Base-by-base conservation (phyloP, 2,797 vertebrate species). In the Liparis tanakae region DNA sequence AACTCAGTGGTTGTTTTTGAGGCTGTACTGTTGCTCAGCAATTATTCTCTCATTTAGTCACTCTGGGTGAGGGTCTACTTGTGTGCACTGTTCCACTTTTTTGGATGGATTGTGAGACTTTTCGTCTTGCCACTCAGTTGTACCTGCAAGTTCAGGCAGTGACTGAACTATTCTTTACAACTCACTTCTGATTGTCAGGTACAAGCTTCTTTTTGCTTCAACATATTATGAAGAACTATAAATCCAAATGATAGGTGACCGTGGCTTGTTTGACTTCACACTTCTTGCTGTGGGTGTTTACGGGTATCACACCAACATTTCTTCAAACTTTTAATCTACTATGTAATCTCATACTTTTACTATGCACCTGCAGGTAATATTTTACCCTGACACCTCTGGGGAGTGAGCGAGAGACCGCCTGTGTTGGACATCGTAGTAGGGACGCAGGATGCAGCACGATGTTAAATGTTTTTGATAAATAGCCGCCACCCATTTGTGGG, bases 251-350 rank as follows among this genome's bases (percentile, higher is more conserved):
- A 57, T 74, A 48, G 61, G 80, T 78, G 60, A 58, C 76, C 67
- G n/a, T 53, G 67, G 58, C 46, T 61, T 78, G 75, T 83, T 87
- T 79, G 79, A 33, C 74, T 72, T 86, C 61, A 74, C 62, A 75
- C 74, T 63, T 84, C 67, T 55, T 20, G 25, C 63, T 36, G 58
- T 72, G 70, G 79, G 66, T 77, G 71, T 70, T 78, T 63, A 50
- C n/a, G 63, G 70, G 33, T 67, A 70, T 59, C 56, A 53, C 59
- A 70, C 76, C 55, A 22, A 50, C 70, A 78, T 74, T 58, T 66
- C 58, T 79, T 71, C 8, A 36, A 70, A 85, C 7, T 33, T 33
- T 14, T 54, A 30, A 30, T 25, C 51, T 14, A 25, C 20, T 74
- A 82, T 87, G 81, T 66, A 81, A 85, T 82, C 72, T 82, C 63